Conservation (phyloP, 2,888 invertebrate species). For the Drosophila colorata region DNA sequence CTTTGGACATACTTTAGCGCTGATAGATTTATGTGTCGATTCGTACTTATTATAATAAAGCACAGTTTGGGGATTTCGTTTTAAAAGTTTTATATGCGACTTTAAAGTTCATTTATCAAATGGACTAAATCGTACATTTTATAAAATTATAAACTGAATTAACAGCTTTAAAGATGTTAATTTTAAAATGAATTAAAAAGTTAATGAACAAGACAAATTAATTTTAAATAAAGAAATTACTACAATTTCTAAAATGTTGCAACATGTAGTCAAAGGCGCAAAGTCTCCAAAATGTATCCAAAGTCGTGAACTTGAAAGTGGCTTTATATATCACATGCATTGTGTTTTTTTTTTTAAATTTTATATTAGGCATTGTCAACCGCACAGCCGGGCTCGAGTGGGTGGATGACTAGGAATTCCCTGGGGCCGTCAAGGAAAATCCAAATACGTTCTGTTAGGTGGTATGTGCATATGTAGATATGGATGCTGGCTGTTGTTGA, state of each 20-base stretch:
- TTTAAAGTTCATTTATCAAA: background rate
- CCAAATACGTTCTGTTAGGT: constrained; percentile 12
- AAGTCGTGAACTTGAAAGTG: constrained; percentile 38
- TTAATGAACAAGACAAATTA: too few relatives aligned
- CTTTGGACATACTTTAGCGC: background rate
- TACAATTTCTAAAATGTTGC: background rate
- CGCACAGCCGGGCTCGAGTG: constrained; percentile 9
- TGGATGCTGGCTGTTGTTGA: constrained; percentile 14
- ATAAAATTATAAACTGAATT: too few relatives aligned
- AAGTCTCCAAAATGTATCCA: constrained; percentile 21
- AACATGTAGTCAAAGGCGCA: constrained; percentile 21
- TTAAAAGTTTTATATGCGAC: background rate
- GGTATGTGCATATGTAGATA: constrained; percentile 35
- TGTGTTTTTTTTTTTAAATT: constrained; percentile 1
- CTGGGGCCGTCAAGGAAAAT: constrained; percentile 57
- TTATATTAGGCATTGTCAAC: constrained; percentile 35
- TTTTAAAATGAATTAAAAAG: background rate
- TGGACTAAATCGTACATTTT: too few relatives aligned
- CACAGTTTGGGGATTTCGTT: constrained; percentile 39
- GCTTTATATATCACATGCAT: constrained; percentile 1
- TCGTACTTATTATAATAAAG: constrained; percentile 16
- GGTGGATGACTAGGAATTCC: constrained; percentile 55
- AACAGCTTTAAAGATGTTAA: too few relatives aligned
- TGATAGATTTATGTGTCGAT: constrained; percentile 1
- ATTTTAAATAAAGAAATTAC: background rate